Evolutionary conservation across 1,140 invertebrate genomes (phyloP).

Genomic region (Drosophila baimaii): DNA sequence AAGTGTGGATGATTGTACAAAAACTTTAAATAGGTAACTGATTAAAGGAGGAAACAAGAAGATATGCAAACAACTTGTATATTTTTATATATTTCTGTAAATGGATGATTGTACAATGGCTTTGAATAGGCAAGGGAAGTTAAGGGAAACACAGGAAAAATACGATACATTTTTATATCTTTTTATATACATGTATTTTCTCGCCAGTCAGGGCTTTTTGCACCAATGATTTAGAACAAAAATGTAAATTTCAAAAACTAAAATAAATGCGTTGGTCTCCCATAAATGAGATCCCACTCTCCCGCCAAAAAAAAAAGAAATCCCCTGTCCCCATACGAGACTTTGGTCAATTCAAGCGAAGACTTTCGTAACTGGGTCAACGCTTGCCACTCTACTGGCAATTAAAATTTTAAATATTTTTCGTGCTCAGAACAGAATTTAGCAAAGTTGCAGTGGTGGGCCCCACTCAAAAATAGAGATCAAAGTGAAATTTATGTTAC

Average conservation of each 20-base stretch:
- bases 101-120: too few species aligned
- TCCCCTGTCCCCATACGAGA: neutral
- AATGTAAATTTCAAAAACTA: conserved; percentile 17
- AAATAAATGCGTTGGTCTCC: conserved; percentile 4
- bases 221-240: conserved; percentile 5
- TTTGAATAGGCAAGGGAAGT: too few species aligned
- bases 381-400: conserved; percentile 46
- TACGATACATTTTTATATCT: too few species aligned
- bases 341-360: conserved; percentile 17
- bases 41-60: too few species aligned
- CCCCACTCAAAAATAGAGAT: conserved; percentile 63
- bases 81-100: too few species aligned
- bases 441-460: conserved; percentile 32
- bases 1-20: neutral
- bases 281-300: neutral
- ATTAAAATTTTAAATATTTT: conserved; percentile 55
- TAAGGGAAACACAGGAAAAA: too few species aligned
- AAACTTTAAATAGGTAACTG: neutral
- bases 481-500: conserved; percentile 59
- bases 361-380: conserved; percentile 38
- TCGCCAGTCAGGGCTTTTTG: neutral
- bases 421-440: conserved; percentile 27
- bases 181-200: too few species aligned
- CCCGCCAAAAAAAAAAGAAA: conserved; percentile 11
- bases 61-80: too few species aligned